phyloP scores from a whole-genome alignment of 2,888 invertebrate genomes.

The Chironomus riparius region DNA sequence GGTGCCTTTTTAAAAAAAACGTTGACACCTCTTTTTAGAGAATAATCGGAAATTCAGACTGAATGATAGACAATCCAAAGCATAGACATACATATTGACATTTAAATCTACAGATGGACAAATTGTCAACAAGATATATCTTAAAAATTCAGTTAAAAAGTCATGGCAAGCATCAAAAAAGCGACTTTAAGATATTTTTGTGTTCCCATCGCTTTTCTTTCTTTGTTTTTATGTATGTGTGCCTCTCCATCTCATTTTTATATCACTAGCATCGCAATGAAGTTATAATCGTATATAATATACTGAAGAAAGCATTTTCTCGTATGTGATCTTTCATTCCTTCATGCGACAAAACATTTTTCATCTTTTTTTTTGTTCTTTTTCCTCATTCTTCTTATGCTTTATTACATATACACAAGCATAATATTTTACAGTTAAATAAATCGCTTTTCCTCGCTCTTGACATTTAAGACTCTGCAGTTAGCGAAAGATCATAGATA shows the following conservation, averaged over 20 bases:
- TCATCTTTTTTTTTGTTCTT: conserved; percentile 2
- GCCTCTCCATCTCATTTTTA: no score
- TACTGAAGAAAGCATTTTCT: conserved; percentile 13
- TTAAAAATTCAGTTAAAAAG: no score
- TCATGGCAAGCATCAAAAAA: neutral
- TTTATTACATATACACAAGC: conserved; percentile 24
- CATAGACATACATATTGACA: no score
- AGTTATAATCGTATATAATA: neutral
- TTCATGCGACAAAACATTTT: conserved; percentile 25
- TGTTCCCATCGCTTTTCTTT: neutral
- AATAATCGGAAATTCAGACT: no score
- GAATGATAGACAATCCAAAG: no score
- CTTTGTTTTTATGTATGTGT: neutral
- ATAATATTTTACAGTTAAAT: conserved; percentile 20
- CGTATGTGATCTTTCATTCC: conserved; percentile 16
- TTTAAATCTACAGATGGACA: no score
- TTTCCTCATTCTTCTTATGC: neutral
- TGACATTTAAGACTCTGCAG: conserved; percentile 27
- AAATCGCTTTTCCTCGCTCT: conserved; percentile 27
- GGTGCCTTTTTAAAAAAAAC: no score
- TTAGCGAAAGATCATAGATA: conserved; percentile 23
- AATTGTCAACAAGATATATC: no score
- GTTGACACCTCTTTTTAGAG: no score
- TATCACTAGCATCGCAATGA: no score
- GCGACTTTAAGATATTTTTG: neutral